Evolutionary conservation across 2,888 invertebrate genomes (phyloP).

Genomic region (Zelleria hepariella): DNA sequence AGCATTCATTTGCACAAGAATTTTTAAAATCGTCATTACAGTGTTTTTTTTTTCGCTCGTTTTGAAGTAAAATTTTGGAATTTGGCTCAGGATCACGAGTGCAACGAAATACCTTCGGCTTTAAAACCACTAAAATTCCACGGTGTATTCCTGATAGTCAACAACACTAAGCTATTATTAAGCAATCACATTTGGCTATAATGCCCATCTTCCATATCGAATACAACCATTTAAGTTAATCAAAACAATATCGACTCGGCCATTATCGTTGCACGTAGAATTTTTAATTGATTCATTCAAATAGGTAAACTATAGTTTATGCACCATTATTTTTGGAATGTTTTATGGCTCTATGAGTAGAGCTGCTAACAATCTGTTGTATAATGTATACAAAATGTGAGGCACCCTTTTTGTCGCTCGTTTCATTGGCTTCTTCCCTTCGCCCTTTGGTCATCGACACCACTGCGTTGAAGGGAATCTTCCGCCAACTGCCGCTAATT

Average conservation of each 20-base stretch:
- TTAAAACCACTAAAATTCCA: too few relatives aligned
- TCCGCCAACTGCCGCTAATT: constrained; percentile 36
- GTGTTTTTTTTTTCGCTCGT: too few relatives aligned
- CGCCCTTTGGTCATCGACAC: constrained; percentile 57
- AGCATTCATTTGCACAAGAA: background rate
- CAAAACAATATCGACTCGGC: background rate
- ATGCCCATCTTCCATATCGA: background rate
- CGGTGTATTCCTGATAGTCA: too few relatives aligned
- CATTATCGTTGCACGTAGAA: background rate
- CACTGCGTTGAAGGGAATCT: constrained; percentile 29
- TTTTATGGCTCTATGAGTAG: background rate
- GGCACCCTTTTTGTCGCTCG: background rate
- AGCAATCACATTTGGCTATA: background rate
- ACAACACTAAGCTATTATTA: background rate
- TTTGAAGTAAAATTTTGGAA: too few relatives aligned
- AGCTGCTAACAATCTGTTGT: too few relatives aligned
- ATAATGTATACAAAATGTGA: background rate
- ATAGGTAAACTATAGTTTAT: background rate
- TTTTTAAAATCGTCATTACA: background rate
- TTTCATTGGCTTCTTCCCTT: constrained; percentile 53
- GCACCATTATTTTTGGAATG: background rate
- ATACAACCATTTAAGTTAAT: background rate
- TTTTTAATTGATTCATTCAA: background rate
- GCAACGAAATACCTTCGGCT: too few relatives aligned
- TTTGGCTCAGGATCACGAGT: too few relatives aligned